Evolutionary conservation across 2,888 invertebrate genomes (phyloP).

Genomic region (Dendrolimus pini): DNA sequence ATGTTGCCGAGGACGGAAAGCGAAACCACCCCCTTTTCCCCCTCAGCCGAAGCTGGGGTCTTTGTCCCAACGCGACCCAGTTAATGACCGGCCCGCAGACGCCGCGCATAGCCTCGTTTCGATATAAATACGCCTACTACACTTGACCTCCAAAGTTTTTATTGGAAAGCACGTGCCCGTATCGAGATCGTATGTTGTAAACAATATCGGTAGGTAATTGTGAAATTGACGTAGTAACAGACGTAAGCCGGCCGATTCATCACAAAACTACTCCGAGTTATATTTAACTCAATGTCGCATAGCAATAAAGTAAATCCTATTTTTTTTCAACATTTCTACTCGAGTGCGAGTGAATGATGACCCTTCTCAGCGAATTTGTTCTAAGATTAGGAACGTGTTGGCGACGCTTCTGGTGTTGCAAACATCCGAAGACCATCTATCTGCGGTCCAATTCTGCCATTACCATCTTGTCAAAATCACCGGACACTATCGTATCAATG

Average conservation of each 20-base stretch:
- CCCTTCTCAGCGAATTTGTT: too few relatives aligned
- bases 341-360: too few relatives aligned
- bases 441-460: too few relatives aligned
- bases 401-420: too few relatives aligned
- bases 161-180: constrained; percentile 71
- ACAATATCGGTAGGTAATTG: constrained; percentile 30
- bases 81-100: constrained; percentile 74
- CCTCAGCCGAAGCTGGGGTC: constrained; percentile 52
- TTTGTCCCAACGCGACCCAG: constrained; percentile 73
- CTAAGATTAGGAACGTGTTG: too few relatives aligned
- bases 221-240: constrained; percentile 6
- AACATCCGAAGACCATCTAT: too few relatives aligned
- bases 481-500: too few relatives aligned
- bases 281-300: background rate
- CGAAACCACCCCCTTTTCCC: constrained; percentile 58
- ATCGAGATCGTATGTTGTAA: constrained; percentile 58
- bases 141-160: constrained; percentile 77
- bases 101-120: constrained; percentile 65
- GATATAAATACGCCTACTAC: constrained; percentile 76
- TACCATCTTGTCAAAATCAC: too few relatives aligned
- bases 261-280: background rate
- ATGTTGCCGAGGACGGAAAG: constrained; percentile 52
- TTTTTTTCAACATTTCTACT: too few relatives aligned
- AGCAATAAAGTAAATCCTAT: too few relatives aligned
- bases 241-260: background rate